Evolutionary conservation across 2,888 invertebrate species (phyloP).

Genomic region (Microctonus brassicae): DNA sequence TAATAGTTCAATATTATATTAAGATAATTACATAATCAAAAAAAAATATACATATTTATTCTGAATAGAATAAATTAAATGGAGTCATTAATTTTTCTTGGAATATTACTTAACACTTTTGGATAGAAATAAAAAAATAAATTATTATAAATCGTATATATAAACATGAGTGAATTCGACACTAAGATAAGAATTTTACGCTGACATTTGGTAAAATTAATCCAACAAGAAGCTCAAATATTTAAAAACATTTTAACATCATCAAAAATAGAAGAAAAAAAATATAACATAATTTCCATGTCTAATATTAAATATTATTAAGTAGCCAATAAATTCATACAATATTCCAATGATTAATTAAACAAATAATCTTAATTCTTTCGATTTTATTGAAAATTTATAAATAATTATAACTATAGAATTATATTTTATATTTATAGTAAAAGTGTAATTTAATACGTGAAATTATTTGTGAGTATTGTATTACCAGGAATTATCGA

Average conservation of each 20-base stretch:
- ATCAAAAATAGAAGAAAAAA: conserved; percentile 10
- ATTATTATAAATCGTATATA: no score
- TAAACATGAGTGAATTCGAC: background rate
- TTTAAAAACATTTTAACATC: background rate
- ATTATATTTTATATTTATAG: background rate
- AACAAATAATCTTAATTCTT: no score
- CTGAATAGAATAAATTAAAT: background rate
- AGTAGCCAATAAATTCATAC: background rate
- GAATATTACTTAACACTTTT: background rate
- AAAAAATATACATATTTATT: background rate
- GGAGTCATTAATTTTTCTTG: background rate
- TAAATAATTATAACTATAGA: background rate
- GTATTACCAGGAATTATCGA: conserved; percentile 61
- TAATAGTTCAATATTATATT: background rate
- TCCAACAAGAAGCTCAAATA: conserved; percentile 10
- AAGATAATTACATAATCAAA: background rate
- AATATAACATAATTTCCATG: background rate
- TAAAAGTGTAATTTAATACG: conserved; percentile 58
- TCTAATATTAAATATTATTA: no score
- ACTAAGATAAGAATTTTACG: conserved; percentile 30
- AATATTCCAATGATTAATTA: no score
- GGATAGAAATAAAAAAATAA: no score
- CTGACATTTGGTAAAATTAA: conserved; percentile 44
- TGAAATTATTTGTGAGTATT: conserved; percentile 63
- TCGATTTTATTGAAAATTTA: background rate